Conservation (phyloP, 2,797 vertebrate genomes). For the Sus cebifrons region DNA sequence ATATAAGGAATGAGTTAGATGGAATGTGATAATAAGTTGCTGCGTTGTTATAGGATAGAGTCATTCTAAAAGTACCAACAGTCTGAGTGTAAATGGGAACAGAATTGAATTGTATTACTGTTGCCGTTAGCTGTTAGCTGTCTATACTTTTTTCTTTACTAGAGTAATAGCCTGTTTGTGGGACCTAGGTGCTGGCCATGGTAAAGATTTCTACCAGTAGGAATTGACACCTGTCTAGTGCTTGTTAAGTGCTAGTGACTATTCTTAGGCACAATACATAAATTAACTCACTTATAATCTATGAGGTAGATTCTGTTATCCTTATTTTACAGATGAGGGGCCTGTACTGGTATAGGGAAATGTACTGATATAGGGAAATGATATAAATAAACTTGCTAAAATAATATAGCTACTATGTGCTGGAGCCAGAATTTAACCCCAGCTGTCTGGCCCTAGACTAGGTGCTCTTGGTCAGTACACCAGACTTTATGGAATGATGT, state of each 20-base stretch:
- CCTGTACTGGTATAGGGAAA: background rate
- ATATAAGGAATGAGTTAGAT: constrained; percentile 28
- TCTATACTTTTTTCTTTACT: constrained; percentile 38
- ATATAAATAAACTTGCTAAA: constrained; percentile 42
- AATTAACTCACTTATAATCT: constrained; percentile 45
- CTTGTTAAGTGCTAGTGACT: background rate
- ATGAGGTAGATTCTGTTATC: background rate
- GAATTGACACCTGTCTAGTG: background rate
- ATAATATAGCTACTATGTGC: background rate
- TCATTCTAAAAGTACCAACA: constrained; percentile 48
- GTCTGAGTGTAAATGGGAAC: background rate
- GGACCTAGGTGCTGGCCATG: background rate
- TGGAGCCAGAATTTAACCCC: constrained; percentile 7
- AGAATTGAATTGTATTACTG: background rate
- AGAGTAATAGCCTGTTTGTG: constrained; percentile 1
- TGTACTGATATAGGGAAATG: background rate
- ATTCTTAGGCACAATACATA: constrained; percentile 27
- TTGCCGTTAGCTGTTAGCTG: background rate
- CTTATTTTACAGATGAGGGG: constrained; percentile 21
- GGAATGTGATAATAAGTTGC: constrained; percentile 33
- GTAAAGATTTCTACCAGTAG: background rate
- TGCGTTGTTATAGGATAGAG: background rate
- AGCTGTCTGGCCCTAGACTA: background rate
- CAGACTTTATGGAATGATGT: background rate
- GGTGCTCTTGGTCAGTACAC: background rate